Base-by-base conservation (phyloP, 2,888 invertebrate species). In the Panzeria rudis region DNA sequence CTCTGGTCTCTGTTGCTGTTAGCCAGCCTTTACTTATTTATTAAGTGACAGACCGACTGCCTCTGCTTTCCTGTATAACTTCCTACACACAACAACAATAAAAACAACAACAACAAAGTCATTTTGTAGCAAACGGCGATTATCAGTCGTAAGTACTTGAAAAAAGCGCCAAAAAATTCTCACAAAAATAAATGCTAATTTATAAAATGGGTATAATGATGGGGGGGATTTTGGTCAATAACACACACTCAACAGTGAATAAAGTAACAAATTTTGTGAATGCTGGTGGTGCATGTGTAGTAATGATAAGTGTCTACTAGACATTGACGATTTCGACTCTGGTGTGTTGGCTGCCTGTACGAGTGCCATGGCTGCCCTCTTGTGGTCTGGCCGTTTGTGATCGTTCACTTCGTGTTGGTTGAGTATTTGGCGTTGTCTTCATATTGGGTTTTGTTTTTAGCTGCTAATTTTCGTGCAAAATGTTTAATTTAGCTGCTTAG, bases 401-500 rank as follows among this genome's bases (percentile, higher is more conserved):
- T 56, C 38, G 41, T 35, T 35, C 35, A 11, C 3, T 38, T 17
- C n/a, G 68, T 32, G 54, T 59, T 56, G 62, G 64, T 29, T 61
- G 52, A 54, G 11, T 11, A 41, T 59, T 59, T 78, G 71, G 61
- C 56, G 66, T 68, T 66, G 79, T 13, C 52, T 71, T 59, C 61
- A 47, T 82, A 54, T 66, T 83, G 83, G 78, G 75, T 83, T 69
- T 85, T 83, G 64, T 32, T 69, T 77, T 71, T 69, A 73, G 72
- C 59, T 79, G 86, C 68, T 81, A 80, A 77, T 83, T 83, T 83
- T 75, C 32, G n/a, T 73, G 69, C 9, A 41, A 59, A 71, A 25
- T 59, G 13, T 79, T 82, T 82, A 81, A 80, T 86, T 89, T 89
- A 88, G 88, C 90, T 90, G 91, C 89, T 91, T 89, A n/a, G 90